These are phyloP conservation scores for Eupithecia pulchellata DNA, from an alignment of 2,888 invertebrate genomes.

Conservation along the genomic window DNA sequence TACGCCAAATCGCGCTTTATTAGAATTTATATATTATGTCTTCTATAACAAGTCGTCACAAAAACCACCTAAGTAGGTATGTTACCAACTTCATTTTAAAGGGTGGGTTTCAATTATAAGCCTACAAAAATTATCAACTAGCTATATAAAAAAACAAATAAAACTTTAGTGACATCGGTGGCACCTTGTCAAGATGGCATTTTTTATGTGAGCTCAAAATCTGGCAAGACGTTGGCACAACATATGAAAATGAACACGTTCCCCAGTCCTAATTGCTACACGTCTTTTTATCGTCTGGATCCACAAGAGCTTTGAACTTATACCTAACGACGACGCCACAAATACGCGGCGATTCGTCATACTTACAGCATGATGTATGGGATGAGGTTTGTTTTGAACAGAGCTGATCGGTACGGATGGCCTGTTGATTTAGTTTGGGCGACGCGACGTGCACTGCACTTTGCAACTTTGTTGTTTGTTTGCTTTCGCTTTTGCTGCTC, in stretches of 20 bases:
- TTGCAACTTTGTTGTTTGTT: conserved; percentile 13
- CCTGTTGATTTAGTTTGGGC: conserved; percentile 18
- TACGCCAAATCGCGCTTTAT: not conserved
- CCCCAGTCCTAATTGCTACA: conserved; percentile 16
- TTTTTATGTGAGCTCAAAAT: not conserved
- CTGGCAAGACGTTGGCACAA: not conserved
- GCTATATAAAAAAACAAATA: not conserved
- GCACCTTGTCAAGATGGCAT: not conserved
- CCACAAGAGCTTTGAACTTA: conserved; percentile 32
- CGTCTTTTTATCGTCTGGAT: conserved; percentile 30
- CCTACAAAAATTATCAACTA: not conserved
- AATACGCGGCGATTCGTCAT: conserved; percentile 40
- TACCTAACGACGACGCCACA: conserved; percentile 28
- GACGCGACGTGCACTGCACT: conserved; percentile 7
- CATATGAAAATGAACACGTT: conserved; percentile 3
- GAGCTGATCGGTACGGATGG: conserved; percentile 17
- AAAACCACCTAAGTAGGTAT: not conserved
- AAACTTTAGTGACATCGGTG: not conserved
- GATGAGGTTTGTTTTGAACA: conserved; percentile 18
- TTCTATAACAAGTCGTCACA: not conserved
- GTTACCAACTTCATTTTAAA: not conserved
- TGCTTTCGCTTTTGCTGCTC: not conserved
- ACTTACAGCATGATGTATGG: conserved; percentile 37
- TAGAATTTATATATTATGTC: not conserved
- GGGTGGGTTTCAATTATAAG: too few species aligned